Conservation (phyloP, 2,113 vertebrate species). For the Pelecanoides urinatrix region DNA sequence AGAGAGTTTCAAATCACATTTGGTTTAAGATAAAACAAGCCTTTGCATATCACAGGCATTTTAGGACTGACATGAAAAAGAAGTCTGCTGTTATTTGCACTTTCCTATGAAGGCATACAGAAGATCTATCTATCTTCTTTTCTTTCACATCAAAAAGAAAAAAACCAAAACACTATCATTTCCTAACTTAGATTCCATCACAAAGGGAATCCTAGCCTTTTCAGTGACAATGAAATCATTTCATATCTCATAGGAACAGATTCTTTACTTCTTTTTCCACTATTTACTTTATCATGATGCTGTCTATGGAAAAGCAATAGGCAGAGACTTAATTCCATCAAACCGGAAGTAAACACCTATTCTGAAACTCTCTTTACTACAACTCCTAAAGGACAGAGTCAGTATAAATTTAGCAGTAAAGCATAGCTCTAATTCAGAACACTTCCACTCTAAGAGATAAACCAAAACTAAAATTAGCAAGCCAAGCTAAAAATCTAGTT, state of each 20-base stretch:
- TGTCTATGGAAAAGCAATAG: background rate
- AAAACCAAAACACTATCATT: background rate
- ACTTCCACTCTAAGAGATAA: background rate
- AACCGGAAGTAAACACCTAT: background rate
- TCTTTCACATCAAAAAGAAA: background rate
- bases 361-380: background rate
- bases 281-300: background rate
- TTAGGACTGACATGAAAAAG: background rate
- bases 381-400: background rate
- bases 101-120: background rate
- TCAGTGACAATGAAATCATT: background rate
- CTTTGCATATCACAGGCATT: background rate
- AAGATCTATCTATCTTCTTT: background rate
- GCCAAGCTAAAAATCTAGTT: background rate
- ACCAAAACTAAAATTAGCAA: background rate
- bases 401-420: background rate
- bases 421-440: background rate
- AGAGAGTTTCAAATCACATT: background rate
- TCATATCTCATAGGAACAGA: fast-evolving
- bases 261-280: background rate
- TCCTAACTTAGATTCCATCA: background rate
- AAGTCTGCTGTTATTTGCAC: background rate
- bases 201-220: background rate
- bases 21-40: background rate
- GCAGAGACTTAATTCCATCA: background rate